Base-by-base conservation (phyloP, 35 echinoderm and acorn worm genomes). In the Apostichopus californicus region DNA sequence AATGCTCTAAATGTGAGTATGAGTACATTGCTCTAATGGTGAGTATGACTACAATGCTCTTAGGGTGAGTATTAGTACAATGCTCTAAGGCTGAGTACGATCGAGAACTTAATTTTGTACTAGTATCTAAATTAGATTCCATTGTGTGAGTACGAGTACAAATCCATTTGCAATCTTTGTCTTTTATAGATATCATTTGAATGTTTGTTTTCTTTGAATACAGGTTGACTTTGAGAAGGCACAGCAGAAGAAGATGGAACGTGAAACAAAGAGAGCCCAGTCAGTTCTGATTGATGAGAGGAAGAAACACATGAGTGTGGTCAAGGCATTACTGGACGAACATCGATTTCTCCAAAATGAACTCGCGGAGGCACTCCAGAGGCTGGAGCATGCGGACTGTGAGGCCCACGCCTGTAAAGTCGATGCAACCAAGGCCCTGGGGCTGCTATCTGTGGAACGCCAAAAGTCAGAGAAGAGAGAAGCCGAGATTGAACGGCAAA, bases 141-240 rank as follows among this genome's bases (percentile, higher is more conserved):
- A 46, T 3, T 3, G 77, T 78, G 18, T 17, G 6, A 24, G 77
- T 23, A 25, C 26, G 10, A 72, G 5, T 11, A 26, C 17, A 26
- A 12, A 78, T 78, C 58, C 58, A 12, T 9, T 61, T 61, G 58
- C 58, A 46, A 46, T 46, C 34, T 46, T 46, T 46, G 2, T 46
- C 34, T 46, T 4, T 3, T 10, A 5, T 53, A 54, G 9, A 81
- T 81, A 17, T 54, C 57, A 84, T n/a, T 5, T 84, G 11, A 34
- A 55, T 14, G 2, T 80, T 80, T 80, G 7, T 80, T 95, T 18
- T 66, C 71, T 94, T 83, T 72, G 9, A 84, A 46, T 87, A 22
- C 91, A 99, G 97, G 89, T 99, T 56, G 97, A 99, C 21, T 99
- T 99, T 96, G 97, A 99, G 75, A 99, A 96, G 79, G 97, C 97